phyloP scores from a whole-genome alignment of 2,888 invertebrate species.

The Creontiades dilutus region DNA sequence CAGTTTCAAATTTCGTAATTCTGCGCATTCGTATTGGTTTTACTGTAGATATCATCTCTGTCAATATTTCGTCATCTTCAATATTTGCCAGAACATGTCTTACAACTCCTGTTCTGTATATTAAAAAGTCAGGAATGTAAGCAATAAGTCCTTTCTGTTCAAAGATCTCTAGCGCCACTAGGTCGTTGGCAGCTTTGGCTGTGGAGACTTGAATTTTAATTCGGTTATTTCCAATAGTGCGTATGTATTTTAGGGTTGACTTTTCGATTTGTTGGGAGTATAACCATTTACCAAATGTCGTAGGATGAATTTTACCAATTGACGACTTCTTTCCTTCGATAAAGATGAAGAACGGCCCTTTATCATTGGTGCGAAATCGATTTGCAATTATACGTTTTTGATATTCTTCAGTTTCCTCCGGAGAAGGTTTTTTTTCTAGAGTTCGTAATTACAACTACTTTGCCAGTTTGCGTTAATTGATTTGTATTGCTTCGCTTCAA shows the following conservation, averaged over 20 bases:
- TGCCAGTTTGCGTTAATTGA: too few relatives aligned
- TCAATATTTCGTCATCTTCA: not conserved
- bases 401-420: not conserved
- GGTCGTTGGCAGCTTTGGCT: not conserved
- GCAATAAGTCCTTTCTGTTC: not conserved
- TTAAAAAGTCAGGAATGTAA: not conserved
- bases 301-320: not conserved
- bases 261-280: not conserved
- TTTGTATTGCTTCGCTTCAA: too few relatives aligned
- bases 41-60: not conserved
- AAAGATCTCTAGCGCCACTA: not conserved
- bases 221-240: not conserved
- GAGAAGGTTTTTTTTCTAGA: not conserved
- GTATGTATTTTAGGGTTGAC: not conserved
- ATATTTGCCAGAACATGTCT: not conserved
- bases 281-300: constrained; percentile 30
- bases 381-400: not conserved
- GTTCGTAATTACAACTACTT: too few relatives aligned
- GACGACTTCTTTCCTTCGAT: not conserved
- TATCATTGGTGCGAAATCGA: not conserved
- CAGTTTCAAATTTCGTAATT: not conserved
- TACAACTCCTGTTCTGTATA: not conserved
- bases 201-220: not conserved
- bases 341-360: constrained; percentile 9
- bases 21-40: not conserved